Percentiles rank a stretch among this genome's conserved stretches.
These are phyloP conservation scores for Drosophila sp. DNA, from an alignment of 1,140 invertebrate genomes.

Conservation along the genomic window DNA sequence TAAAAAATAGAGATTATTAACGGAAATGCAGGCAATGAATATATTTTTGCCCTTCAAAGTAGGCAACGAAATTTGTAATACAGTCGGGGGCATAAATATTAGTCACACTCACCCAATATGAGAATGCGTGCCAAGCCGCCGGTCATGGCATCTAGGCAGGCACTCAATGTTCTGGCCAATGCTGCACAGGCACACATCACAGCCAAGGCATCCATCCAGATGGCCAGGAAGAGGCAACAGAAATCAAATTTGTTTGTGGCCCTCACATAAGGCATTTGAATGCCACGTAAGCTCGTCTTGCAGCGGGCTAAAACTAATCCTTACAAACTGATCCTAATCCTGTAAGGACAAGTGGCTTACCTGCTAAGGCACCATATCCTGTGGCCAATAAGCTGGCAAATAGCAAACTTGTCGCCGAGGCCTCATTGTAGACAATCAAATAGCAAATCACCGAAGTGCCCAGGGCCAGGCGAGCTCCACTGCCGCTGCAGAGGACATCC, in stretches of 20 bases:
- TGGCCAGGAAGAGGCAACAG: constrained; percentile 84
- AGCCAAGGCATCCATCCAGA: constrained; percentile 86
- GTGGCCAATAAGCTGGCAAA: constrained; percentile 70
- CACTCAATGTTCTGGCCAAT: constrained; percentile 86
- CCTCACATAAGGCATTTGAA: constrained; percentile 81
- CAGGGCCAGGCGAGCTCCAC: constrained; percentile 73
- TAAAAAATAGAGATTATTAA: constrained; percentile 36
- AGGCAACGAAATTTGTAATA: constrained; percentile 45
- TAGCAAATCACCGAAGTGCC: constrained; percentile 72
- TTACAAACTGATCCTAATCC: background rate
- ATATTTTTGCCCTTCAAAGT: constrained; percentile 25
- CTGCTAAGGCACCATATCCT: constrained; percentile 67
- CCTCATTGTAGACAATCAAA: constrained; percentile 79
- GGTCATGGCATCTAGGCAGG: constrained; percentile 87
- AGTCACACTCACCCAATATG: constrained; percentile 63
- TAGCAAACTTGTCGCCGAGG: constrained; percentile 58
- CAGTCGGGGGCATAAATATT: constrained; percentile 43
- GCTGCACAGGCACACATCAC: constrained; percentile 86
- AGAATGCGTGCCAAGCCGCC: constrained; percentile 85
- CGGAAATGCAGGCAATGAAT: background rate
- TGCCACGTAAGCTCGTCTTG: constrained; percentile 69
- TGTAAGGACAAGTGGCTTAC: constrained; percentile 37
- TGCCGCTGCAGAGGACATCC: constrained; percentile 70
- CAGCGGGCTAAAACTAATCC: constrained; percentile 52
- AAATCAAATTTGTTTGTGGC: constrained; percentile 82